Conservation (phyloP, 2,113 vertebrate species). For the Rhinogobius similis region DNA sequence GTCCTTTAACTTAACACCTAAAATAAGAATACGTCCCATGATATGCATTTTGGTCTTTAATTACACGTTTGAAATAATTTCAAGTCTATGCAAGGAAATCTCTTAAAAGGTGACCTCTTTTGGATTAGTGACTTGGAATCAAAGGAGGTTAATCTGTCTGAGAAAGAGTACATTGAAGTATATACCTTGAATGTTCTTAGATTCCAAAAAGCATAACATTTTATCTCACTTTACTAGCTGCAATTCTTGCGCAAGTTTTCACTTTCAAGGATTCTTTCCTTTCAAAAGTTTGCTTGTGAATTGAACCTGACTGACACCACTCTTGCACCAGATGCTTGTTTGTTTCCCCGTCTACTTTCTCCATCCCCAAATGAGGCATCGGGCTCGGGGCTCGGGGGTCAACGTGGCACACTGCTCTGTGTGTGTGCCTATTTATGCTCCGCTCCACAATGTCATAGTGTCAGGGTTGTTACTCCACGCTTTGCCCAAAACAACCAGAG, state of each 20-base stretch:
- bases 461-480: slow-evolving; percentile 60
- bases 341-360: slow-evolving; percentile 14
- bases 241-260: not conserved
- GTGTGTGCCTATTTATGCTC: slow-evolving; percentile 36
- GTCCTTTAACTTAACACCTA: no score
- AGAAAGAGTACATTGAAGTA: no score
- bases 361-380: slow-evolving; percentile 8
- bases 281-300: not conserved
- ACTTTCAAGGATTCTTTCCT: not conserved
- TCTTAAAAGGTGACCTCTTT: no score
- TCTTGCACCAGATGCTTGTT: slow-evolving; percentile 7
- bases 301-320: slow-evolving; percentile 17
- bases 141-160: no score
- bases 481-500: slow-evolving; percentile 66
- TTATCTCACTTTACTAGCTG: not conserved
- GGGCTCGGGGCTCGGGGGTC: slow-evolving; percentile 42
- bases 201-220: not conserved
- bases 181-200: not conserved
- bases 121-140: no score
- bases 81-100: no score
- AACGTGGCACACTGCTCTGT: slow-evolving; percentile 23
- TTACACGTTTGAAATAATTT: no score
- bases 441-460: slow-evolving; percentile 63
- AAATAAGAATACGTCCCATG: no score
- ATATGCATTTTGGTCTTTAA: no score